Conservation (phyloP, 2,797 vertebrate genomes). For the Cottoperca gobio region DNA sequence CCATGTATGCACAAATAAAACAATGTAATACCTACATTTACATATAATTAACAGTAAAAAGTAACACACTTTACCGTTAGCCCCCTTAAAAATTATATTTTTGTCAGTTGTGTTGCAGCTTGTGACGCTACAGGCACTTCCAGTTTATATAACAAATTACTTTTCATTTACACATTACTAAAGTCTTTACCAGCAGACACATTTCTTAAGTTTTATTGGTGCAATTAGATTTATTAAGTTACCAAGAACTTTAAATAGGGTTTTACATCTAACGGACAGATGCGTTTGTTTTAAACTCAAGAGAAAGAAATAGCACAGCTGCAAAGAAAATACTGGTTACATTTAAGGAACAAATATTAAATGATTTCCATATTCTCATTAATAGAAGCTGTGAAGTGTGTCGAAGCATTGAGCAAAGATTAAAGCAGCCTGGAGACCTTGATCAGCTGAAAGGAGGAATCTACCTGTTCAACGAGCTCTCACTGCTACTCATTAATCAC, state of each 20-base stretch:
- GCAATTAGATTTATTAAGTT: neutral
- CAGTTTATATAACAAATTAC: neutral
- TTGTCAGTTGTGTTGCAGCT: neutral
- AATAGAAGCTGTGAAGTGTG: conserved; percentile 5
- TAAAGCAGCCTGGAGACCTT: conserved; percentile 47
- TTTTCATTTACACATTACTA: neutral
- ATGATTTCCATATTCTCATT: neutral
- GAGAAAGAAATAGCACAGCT: neutral
- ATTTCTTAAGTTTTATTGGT: neutral
- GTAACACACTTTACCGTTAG: neutral
- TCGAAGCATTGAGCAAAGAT: conserved; percentile 19
- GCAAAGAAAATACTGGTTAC: neutral
- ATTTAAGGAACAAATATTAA: neutral
- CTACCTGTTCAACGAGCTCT: conserved; percentile 41
- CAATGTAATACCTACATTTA: no score
- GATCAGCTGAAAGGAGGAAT: conserved; percentile 35
- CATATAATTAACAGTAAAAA: neutral
- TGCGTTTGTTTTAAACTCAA: neutral
- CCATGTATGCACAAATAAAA: no score
- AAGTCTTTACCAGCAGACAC: no score
- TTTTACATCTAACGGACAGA: neutral
- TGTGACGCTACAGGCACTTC: neutral
- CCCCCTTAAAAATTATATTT: neutral
- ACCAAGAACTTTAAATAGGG: no score
- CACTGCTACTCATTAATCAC: conserved; percentile 50